Evolutionary conservation across 2,888 invertebrate genomes (phyloP).

Genomic region (Tiliacea citrago): DNA sequence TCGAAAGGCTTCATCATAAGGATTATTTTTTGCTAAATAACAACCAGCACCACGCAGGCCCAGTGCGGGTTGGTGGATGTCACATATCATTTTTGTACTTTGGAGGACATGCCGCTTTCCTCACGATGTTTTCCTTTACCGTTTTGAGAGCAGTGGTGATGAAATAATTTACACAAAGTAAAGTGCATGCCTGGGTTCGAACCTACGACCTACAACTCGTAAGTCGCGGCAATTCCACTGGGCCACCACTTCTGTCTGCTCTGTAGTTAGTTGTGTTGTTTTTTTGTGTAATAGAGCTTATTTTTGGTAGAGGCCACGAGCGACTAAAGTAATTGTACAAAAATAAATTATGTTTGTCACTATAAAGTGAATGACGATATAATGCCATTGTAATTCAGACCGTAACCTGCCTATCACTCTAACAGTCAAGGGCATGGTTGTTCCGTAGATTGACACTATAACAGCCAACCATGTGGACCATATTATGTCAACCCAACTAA

Average conservation of each 20-base stretch:
- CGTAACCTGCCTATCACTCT: conserved; percentile 38
- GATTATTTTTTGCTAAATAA: too few relatives aligned
- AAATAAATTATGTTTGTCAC: conserved; percentile 52
- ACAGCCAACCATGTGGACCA: neutral
- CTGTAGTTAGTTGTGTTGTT: neutral
- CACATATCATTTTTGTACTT: neutral
- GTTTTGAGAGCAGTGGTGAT: neutral
- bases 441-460: conserved; percentile 20
- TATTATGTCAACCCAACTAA: neutral
- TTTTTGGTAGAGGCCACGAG: conserved; percentile 14
- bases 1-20: too few relatives aligned
- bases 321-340: conserved; percentile 35
- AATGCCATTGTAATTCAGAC: conserved; percentile 39
- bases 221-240: neutral
- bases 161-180: neutral
- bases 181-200: neutral
- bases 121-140: too few relatives aligned
- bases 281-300: neutral
- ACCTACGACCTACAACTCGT: neutral
- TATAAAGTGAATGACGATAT: conserved; percentile 23
- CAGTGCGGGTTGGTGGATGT: neutral
- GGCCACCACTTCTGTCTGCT: neutral
- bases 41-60: neutral
- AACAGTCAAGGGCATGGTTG: conserved; percentile 48
- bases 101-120: neutral